phyloP scores from a whole-genome alignment of 2,888 invertebrate species.

The Drosophila tripunctata region DNA sequence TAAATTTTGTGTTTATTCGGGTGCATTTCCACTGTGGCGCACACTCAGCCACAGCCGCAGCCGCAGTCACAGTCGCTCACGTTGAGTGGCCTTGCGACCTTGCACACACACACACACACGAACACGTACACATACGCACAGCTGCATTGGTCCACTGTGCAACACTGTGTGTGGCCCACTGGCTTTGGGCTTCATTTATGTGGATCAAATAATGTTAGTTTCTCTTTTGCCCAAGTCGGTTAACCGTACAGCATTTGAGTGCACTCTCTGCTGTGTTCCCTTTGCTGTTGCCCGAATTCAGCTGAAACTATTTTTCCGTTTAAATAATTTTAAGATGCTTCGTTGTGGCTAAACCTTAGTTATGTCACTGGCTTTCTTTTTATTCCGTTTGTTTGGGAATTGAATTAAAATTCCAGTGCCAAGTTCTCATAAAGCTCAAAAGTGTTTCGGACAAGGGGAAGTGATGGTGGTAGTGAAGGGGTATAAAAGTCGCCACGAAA shows the following conservation, averaged over 20 bases:
- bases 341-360: conserved; percentile 45
- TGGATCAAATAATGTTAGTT: conserved; percentile 63
- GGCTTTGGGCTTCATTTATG: conserved; percentile 71
- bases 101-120: conserved; percentile 24
- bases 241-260: conserved; percentile 52
- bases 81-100: conserved; percentile 61
- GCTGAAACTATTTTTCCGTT: conserved; percentile 59
- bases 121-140: conserved; percentile 5
- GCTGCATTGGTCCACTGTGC: conserved; percentile 20
- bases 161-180: conserved; percentile 41
- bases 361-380: conserved; percentile 34
- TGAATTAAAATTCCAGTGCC: conserved; percentile 55
- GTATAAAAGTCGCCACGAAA: conserved; percentile 46
- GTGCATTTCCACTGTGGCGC: conserved; percentile 76
- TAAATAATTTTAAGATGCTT: conserved; percentile 60
- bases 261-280: conserved; percentile 17
- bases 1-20: conserved; percentile 77
- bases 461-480: not conserved
- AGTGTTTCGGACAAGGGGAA: no score
- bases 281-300: not conserved
- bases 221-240: conserved; percentile 46
- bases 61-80: conserved; percentile 38
- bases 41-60: conserved; percentile 51
- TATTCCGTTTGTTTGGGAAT: conserved; percentile 25
- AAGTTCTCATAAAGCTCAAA: conserved; percentile 27